These are phyloP conservation scores for Axea sp. DNA, from an alignment of 2,888 invertebrate species.

Conservation along the genomic window DNA sequence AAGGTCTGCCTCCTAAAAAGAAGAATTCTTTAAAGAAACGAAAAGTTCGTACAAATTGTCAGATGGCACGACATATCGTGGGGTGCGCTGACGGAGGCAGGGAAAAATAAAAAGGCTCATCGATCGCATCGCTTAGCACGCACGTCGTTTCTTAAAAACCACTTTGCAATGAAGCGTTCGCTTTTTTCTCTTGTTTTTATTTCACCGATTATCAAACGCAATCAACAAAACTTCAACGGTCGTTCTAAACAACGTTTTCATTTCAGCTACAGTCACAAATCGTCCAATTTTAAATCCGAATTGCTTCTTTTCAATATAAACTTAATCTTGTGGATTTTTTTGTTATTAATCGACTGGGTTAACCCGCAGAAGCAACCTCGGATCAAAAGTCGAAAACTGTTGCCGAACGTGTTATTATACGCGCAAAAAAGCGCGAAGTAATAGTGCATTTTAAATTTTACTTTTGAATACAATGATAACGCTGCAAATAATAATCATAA, in stretches of 20 bases:
- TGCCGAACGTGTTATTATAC: slow-evolving; percentile 25
- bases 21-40: slow-evolving; percentile 47
- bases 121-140: slow-evolving; percentile 66
- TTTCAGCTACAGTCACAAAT: slow-evolving; percentile 19
- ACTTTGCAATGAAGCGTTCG: slow-evolving; percentile 57
- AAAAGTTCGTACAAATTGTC: slow-evolving; percentile 65
- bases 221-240: slow-evolving; percentile 58
- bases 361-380: no score
- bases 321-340: no score
- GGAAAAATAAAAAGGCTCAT: slow-evolving; percentile 66
- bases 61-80: slow-evolving; percentile 65
- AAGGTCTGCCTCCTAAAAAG: slow-evolving; percentile 51
- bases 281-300: slow-evolving; percentile 28
- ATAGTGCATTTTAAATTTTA: slow-evolving; percentile 27
- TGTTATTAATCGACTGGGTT: no score
- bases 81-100: slow-evolving; percentile 50
- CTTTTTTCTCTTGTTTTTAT: slow-evolving; percentile 37
- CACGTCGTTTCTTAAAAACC: slow-evolving; percentile 64
- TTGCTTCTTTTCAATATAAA: not conserved
- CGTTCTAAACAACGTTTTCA: slow-evolving; percentile 48
- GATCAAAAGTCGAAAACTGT: no score
- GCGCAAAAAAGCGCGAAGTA: slow-evolving; percentile 8
- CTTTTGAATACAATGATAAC: slow-evolving; percentile 43
- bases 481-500: slow-evolving; percentile 53
- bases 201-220: slow-evolving; percentile 56